Evolutionary conservation across 1,140 invertebrate species (phyloP).

Genomic region (Campoletis sonorensis): DNA sequence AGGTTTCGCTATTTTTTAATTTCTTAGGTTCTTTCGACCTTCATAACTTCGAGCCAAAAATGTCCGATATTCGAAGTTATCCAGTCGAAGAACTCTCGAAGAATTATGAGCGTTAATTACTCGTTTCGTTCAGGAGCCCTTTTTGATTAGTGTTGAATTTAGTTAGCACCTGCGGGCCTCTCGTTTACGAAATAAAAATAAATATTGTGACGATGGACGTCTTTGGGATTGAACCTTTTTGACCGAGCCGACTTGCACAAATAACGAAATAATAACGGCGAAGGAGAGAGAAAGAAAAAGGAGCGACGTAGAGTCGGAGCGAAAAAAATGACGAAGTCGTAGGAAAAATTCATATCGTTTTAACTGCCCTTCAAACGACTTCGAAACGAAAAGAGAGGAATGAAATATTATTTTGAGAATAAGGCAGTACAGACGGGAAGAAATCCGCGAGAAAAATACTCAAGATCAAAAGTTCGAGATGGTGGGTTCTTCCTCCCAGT

Average conservation of each 20-base stretch:
- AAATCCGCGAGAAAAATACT: background rate
- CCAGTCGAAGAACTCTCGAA: constrained; percentile 57
- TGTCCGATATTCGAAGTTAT: constrained; percentile 14
- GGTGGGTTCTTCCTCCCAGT: background rate
- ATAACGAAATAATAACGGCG: background rate
- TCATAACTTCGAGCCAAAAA: background rate
- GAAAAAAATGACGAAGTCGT: background rate
- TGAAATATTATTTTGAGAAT: background rate
- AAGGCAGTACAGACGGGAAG: background rate
- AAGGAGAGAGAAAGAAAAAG: background rate
- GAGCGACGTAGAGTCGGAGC: background rate
- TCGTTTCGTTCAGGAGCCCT: constrained; percentile 60
- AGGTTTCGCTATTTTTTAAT: background rate
- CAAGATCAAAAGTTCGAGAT: constrained; percentile 1
- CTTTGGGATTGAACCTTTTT: constrained; percentile 24
- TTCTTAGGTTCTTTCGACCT: background rate
- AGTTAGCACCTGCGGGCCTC: constrained; percentile 65
- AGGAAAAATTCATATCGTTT: constrained; percentile 13
- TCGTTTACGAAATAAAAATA: constrained; percentile 32
- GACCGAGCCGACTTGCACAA: background rate
- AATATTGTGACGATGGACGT: constrained; percentile 10
- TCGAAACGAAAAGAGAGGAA: background rate
- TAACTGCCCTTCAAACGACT: constrained; percentile 9
- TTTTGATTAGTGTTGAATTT: constrained; percentile 66
- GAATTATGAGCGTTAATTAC: constrained; percentile 72